Evolutionary conservation across 2,797 vertebrate species (phyloP).

Genomic region (Pseudomugil gertrudae): DNA sequence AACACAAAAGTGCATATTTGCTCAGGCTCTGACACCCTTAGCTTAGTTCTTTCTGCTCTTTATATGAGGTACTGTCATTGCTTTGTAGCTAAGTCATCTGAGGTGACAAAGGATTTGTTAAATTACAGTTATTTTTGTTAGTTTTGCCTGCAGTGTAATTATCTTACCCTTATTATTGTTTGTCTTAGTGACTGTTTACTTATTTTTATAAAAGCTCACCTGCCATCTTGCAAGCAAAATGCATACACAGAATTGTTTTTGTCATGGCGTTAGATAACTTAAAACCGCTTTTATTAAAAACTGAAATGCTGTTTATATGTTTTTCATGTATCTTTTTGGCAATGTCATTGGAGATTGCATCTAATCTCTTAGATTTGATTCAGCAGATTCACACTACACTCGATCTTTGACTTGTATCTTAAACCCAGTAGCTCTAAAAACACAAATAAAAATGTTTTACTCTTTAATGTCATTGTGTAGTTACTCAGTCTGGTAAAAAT

Average conservation of each 20-base stretch:
- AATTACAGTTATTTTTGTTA: conserved; percentile 22
- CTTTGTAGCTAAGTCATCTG: conserved; percentile 23
- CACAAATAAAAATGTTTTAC: conserved; percentile 34
- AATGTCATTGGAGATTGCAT: conserved; percentile 15
- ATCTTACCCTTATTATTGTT: conserved; percentile 13
- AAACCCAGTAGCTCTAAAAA: conserved; percentile 15
- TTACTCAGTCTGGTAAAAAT: conserved; percentile 17
- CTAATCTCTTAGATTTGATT: conserved; percentile 23
- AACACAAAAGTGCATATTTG: conserved; percentile 10
- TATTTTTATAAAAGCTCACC: conserved; percentile 23
- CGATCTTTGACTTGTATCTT: conserved; percentile 1
- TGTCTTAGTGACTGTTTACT: conserved; percentile 34
- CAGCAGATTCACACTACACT: neutral
- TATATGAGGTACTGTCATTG: neutral
- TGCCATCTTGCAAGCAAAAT: conserved; percentile 4
- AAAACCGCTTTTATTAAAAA: conserved; percentile 24
- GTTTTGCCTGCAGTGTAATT: conserved; percentile 18
- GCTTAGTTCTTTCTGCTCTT: conserved; percentile 4
- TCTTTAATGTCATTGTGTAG: conserved; percentile 24
- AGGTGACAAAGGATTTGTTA: conserved; percentile 21
- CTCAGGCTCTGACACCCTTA: conserved; percentile 17
- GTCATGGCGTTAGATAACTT: conserved; percentile 16
- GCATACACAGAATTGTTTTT: conserved; percentile 6
- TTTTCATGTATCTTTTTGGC: conserved; percentile 3
- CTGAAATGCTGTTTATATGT: neutral